Base-by-base conservation (phyloP, 2,888 invertebrate species). In the Leptinotarsa juncta region DNA sequence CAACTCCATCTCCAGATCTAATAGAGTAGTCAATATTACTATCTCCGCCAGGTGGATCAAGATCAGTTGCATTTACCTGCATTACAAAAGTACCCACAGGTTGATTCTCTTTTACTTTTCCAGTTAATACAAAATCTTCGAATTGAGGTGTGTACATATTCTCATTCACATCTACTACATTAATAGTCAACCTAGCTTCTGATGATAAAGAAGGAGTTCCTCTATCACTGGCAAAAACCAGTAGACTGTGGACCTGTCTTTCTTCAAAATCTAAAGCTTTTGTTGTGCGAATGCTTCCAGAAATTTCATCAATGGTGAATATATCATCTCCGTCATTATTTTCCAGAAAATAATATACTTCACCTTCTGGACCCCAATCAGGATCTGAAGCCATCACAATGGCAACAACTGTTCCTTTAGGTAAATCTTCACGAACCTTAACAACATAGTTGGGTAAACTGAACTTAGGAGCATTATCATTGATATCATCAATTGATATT, bases 141-240 rank as follows among this genome's bases (percentile, higher is more conserved):
- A 98, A 98, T 79, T 90, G 89, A 1, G 98, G 97, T 71, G 96
- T 90, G 88, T 93, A 92, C 72, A 93, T 90, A 88, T 98, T 98
- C 89, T 98, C 98, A 89, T 98, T 97, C 20, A 98, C 97, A 89
- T 98, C 98, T 81, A 95, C 94, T 77, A 96, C 92, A 88, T 97
- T 96, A 71, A 98, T 92, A 70, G 94, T 91, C 51, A 98, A 91
- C 75, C 93, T 91, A 74, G 96, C 94, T 84, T 95, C 94, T 1
- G 96, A 92, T 76, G 93, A 92, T 78, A 97, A 89, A 4, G 95
- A 90, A 1, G 96, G 97, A 72, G 92, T 92, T 0, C 97, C 98
- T 50, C 93, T 92, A 89, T 98, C 98, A 66, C 92, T 92, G 1
- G 97, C 98, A 74, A 93, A 91, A 72, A 97, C 94, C 71, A 94